Base-by-base conservation (phyloP, 1,140 invertebrate genomes). In the Phthorimaea operculella region DNA sequence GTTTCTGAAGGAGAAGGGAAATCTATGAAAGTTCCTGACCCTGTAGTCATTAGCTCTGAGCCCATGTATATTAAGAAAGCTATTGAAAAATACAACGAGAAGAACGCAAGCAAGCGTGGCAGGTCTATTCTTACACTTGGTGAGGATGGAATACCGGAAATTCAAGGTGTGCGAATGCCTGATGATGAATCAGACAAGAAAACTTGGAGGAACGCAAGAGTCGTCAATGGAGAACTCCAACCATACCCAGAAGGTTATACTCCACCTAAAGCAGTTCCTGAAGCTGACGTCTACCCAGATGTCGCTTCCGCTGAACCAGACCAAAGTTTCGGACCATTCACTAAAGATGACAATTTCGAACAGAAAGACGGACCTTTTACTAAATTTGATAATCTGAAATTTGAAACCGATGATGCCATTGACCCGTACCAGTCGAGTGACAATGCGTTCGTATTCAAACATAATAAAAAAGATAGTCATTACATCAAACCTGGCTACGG, bases 201-300 rank as follows among this genome's bases (percentile, higher is more conserved):
- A 68, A 91, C 89, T 1, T 96, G 93, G 93, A 87, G 94, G 50
- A 96, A 96, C 79, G 94, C 94, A 0, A 83, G 94, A 56, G 93
- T 96, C 1, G 93, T 96, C 18, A 95, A 96, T 65, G 92, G 92
- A 45, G 89, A 92, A 74, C 70, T 95, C 54, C 79, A 93, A 18
- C 89, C 90, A 48, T 91, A 91, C 66, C 89, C 90, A 47, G 86
- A 89, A 63, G 90, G 90, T 11, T 91, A 90, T 58, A 88, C 86
- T 68, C 90, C 90, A 58, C 87, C 88, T 10, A 87, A 87, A 56
- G 90, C 87, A 39, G 83, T 88, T 34, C 86, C 87, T 8, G 77
- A 88, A 59, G 86, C 87, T 1, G 83, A 89, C 58, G 82, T 88
- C 0, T 89, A 87, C 55, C 83, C 87, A 3, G 87, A 86, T 55